Conservation (phyloP, 2,888 invertebrate species). For the Invenusta paracnida region DNA sequence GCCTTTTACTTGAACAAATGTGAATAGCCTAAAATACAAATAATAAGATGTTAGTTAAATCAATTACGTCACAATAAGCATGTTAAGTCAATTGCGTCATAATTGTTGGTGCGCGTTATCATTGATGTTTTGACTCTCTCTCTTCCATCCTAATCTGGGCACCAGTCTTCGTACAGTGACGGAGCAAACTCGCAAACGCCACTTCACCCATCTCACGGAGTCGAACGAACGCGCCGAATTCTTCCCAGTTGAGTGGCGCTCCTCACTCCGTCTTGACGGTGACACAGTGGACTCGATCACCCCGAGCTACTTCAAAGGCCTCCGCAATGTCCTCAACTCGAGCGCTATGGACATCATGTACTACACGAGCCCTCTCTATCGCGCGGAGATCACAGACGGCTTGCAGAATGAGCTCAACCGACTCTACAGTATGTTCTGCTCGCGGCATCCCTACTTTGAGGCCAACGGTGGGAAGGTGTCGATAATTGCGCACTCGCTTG, state of each 20-base stretch:
- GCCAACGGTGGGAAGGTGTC: conserved; percentile 66
- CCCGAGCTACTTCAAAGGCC: conserved; percentile 64
- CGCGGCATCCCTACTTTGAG: conserved; percentile 68
- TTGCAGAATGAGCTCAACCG: conserved; percentile 67
- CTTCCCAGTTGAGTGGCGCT: conserved; percentile 70
- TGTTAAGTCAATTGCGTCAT: no score
- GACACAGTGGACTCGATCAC: conserved; percentile 69
- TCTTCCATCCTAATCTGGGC: no score
- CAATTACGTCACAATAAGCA: no score
- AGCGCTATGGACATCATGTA: conserved; percentile 73
- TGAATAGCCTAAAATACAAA: no score
- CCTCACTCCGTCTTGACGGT: conserved; percentile 67
- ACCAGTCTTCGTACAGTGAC: conserved; percentile 65
- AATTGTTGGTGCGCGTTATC: no score
- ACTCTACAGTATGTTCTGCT: conserved; percentile 67
- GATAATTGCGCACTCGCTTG: conserved; percentile 69
- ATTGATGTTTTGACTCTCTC: no score
- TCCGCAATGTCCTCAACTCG: conserved; percentile 67
- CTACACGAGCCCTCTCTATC: conserved; percentile 70
- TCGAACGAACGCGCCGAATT: conserved; percentile 64
- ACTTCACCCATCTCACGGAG: conserved; percentile 61
- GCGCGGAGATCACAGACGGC: conserved; percentile 65
- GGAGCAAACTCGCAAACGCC: conserved; percentile 64
- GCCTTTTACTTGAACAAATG: no score
- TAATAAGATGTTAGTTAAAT: no score